Conservation (phyloP, 2,797 vertebrate species). For the Gallirallus australis region DNA sequence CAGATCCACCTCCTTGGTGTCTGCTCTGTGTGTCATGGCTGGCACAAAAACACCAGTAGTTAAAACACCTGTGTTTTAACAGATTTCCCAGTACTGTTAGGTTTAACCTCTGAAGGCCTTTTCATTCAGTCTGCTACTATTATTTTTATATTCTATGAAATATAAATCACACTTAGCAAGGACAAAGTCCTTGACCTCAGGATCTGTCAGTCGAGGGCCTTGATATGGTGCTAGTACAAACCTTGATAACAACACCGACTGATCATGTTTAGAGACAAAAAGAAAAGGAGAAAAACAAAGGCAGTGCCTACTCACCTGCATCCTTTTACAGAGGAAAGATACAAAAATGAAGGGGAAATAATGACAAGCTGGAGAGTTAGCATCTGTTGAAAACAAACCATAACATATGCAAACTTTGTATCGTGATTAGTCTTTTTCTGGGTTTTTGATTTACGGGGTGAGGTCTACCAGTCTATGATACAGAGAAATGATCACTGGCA, state of each 20-base stretch:
- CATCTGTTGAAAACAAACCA: background rate
- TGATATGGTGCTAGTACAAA: background rate
- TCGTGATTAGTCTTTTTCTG: background rate
- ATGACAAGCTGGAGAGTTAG: background rate
- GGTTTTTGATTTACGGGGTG: background rate
- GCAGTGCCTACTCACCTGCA: background rate
- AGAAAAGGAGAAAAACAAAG: background rate
- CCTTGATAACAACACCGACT: background rate
- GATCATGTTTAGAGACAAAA: background rate
- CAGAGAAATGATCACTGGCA: background rate
- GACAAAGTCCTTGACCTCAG: background rate
- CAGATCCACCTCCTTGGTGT: constrained; percentile 41
- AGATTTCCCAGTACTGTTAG: background rate
- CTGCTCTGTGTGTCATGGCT: constrained; percentile 63
- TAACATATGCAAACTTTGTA: background rate
- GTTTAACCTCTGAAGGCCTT: constrained; percentile 55
- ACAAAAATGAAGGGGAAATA: background rate
- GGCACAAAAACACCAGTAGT: constrained; percentile 51
- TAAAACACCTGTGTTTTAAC: constrained; percentile 68
- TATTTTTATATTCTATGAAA: background rate
- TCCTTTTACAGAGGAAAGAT: background rate
- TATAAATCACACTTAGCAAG: background rate
- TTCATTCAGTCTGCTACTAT: background rate
- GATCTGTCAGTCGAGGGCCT: constrained; percentile 12
- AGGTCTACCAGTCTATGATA: background rate